Evolutionary conservation across 2,797 vertebrate species (phyloP), one percentile per base, ranked within the genome.

Genomic region (Tachyglossus aculeatus): DNA sequence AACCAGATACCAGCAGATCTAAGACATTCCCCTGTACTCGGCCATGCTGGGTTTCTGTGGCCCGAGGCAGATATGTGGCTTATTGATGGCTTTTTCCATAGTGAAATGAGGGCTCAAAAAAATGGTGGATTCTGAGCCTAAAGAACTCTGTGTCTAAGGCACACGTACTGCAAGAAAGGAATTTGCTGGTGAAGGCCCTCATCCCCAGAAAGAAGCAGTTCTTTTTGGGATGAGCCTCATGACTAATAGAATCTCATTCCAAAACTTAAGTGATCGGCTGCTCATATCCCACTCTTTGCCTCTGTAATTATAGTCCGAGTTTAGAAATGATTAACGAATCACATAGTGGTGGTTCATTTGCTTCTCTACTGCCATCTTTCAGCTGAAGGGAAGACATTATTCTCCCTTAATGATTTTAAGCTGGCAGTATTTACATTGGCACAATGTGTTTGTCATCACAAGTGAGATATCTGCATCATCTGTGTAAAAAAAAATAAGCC

Each of bases 331-430:
- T 73, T 82, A 86, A 84, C 0, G 38, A 75, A 61, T 82, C 61
- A 68, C 64, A 71, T 12, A 74, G 21, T 27, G 18, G 53, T 53
- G 61, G 71, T 67, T 85, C 66, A 81, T 83, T 85, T 86, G 51
- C 78, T 88, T 85, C 73, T 62, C 69, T 84, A 77, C 60, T 31
- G 61, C n/a, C 13, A 18, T 63, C 64, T 86, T 87, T 85, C 75
- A 77, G 79, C 59, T 64, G 71, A 88, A 86, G 75, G 78, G 75
- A 86, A 73, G 38, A 68, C 79, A 88, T 89, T 85, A 76, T 81
- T 85, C 62, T 77, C 62, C 43, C n/a, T 67, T 85, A 86, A 89
- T 72, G 83, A 79, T 81, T 70, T 74, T 82, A 87, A 77, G 67
- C 61, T 82, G 72, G 77, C 73, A 53, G 39, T 86, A 80, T 88